Evolutionary conservation across 2,113 vertebrate species (phyloP).

Genomic region (Tragelaphus buxtoni): DNA sequence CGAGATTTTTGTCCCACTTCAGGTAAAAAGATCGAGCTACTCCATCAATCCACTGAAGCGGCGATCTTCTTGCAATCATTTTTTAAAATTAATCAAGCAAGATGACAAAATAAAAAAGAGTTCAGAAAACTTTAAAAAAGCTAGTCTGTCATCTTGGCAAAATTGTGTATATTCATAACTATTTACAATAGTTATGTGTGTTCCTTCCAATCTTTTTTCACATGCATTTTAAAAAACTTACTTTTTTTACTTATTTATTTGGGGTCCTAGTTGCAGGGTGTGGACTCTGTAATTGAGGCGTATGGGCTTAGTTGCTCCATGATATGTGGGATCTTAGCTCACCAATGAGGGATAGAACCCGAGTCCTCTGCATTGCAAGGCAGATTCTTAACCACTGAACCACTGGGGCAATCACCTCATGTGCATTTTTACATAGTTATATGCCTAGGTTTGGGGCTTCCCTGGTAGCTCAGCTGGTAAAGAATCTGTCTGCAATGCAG

Average conservation of each 20-base stretch:
- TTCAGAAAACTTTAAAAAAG: not conserved
- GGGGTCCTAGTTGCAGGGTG: not conserved
- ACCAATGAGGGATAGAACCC: not conserved
- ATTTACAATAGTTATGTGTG: not conserved
- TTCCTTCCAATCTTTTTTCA: not conserved
- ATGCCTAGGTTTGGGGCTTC: not conserved
- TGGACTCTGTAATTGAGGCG: not conserved
- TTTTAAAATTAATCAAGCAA: not conserved
- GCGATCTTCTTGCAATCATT: not conserved
- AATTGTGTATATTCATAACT: not conserved
- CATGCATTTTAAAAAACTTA: not conserved
- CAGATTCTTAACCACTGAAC: not conserved
- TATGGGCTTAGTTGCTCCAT: not conserved
- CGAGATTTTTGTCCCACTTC: not conserved
- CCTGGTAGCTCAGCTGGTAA: not conserved
- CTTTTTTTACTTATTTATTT: not conserved
- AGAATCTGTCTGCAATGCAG: not conserved
- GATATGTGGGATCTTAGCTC: not conserved
- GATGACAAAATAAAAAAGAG: not conserved
- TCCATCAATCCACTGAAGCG: not conserved
- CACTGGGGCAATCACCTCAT: not conserved
- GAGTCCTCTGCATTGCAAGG: not conserved
- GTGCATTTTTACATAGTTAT: not conserved
- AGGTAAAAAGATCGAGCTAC: not conserved
- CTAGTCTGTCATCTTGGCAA: not conserved